Evolutionary conservation across 1,140 invertebrate species (phyloP), one percentile per base, ranked within the genome.

Genomic region (Monomorium pharaonis): DNA sequence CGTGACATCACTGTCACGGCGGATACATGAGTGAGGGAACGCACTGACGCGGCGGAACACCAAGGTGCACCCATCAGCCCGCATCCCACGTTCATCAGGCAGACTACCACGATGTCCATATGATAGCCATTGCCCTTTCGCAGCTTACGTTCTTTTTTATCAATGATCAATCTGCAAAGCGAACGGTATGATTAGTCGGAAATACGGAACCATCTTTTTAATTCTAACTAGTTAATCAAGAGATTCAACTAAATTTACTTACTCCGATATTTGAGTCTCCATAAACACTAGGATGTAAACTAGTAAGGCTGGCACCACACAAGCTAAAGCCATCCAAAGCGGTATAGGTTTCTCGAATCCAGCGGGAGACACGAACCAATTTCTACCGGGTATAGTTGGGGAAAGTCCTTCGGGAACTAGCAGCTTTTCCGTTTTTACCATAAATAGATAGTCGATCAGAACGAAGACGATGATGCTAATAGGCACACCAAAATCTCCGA

Each of bases 401-500:
- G 96, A 96, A 12, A 99, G 94, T 24, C 98, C 98, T 90, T 97
- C 96, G 0, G 98, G 98, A 21, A 99, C 98, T 83, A 97, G 96
- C 6, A 99, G 95, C 94, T 98, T 99, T 94, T 98, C 97, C 0
- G 98, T 98, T 92, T 97, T 97, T 0, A 98, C 97, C 16, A 97
- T 95, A 0, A 97, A 96, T 3, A 98, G 91, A 90, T 96, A 97
- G 92, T 99, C 98, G 12, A 99, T 93, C 0, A 97, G 91, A 10
- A 98, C 98, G 96, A 99, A 99, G 3, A 97, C 94, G n/a, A 98
- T 95, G 86, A 99, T 99, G n/a, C 98, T 98, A 88, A 99, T 99
- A 1, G 98, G 98, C 10, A 99, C 98, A n/a, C 98, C 99, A 94
- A 99, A 99, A 94, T 99, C 99, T 21, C 99, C 99, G 16, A 99